Evolutionary conservation across 1,140 invertebrate species (phyloP).

Genomic region (Meloidogyne hapla): DNA sequence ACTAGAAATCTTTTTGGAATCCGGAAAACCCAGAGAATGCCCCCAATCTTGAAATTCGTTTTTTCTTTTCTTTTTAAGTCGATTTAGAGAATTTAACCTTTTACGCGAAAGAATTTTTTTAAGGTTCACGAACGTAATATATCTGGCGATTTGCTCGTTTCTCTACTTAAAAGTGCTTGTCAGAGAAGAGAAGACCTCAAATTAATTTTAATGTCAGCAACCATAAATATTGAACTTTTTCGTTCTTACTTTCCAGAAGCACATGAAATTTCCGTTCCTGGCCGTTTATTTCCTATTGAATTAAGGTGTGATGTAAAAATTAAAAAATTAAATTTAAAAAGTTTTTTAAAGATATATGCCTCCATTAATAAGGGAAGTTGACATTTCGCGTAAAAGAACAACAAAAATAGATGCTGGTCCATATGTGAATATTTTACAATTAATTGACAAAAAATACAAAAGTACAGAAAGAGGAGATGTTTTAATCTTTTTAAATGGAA

Average conservation of each 20-base stretch:
- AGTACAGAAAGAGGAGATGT: slow-evolving; percentile 85
- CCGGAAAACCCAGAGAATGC: too few species aligned
- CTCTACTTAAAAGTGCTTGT: slow-evolving; percentile 83
- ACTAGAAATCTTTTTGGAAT: too few species aligned
- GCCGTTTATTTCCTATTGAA: slow-evolving; percentile 79
- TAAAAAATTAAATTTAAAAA: background rate
- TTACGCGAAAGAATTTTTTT: background rate
- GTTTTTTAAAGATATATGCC: slow-evolving; percentile 35
- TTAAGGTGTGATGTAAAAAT: slow-evolving; percentile 2
- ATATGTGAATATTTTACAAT: slow-evolving; percentile 76
- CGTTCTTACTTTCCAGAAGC: slow-evolving; percentile 81
- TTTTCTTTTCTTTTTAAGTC: background rate
- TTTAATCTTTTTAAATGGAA: slow-evolving; percentile 91
- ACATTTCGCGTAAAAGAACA: slow-evolving; percentile 68
- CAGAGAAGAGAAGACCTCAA: slow-evolving; percentile 73
- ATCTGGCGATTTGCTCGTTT: slow-evolving; percentile 86
- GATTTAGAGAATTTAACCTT: background rate
- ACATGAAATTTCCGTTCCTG: slow-evolving; percentile 83
- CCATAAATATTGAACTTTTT: slow-evolving; percentile 92
- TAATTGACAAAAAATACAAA: slow-evolving; percentile 77
- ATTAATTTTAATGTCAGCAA: slow-evolving; percentile 95
- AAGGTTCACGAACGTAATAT: slow-evolving; percentile 38
- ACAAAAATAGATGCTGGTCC: slow-evolving; percentile 81
- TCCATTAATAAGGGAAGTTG: slow-evolving; percentile 39
- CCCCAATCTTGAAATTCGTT: too few species aligned